Evolutionary conservation across 2,888 invertebrate genomes (phyloP), one percentile per base, ranked within the genome.

Genomic region (Diploptera punctata): DNA sequence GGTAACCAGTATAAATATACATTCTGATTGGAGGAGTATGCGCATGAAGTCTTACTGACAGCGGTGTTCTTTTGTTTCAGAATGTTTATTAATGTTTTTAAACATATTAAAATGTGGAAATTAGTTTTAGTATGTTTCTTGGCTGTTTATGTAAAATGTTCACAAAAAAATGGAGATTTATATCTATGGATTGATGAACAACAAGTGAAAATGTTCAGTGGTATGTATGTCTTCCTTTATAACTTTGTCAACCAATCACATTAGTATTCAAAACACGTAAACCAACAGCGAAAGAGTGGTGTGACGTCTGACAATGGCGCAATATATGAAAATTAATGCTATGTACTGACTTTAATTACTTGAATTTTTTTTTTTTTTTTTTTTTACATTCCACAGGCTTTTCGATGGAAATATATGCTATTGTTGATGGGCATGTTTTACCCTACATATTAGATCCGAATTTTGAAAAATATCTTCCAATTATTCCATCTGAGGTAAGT

Each of bases 141-240:
- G 1, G 31, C 70, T 19, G 61, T 70, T n/a, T 54, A 62, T 38
- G 72, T 70, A 19, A 67, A 54, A 43, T 44, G 70, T 49, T 60
- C 74, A 1, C 68, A 65, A 4, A 62, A 44, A 13, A 70, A 74
- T 61, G 86, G 85, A 73, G 93, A 93, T 82, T 87, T 94, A 76
- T 93, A 93, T 69, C 84, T 96, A 74, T 96, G 95, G 95, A 95
- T 96, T 80, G 94, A 95, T 82, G 93, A 94, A 81, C 91, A 93
- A 78, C 95, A 96, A 87, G 93, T 96, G 70, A 92, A 94, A 85
- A 92, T 93, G 89, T 92, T 95, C 79, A 94, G 94, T 83, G 95
- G 95, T 95, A 81, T 87, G 86, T 82, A 38, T 3, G 29, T 10
- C 16, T n/a, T n/a, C 29, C 29, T 54, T 67, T 10, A 33, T 33